A percentile compares a stretch with the other conserved stretches of the same genome.
Conservation (phyloP, 2,113 vertebrate species). For the Pangasianodon hypophthalmus region DNA sequence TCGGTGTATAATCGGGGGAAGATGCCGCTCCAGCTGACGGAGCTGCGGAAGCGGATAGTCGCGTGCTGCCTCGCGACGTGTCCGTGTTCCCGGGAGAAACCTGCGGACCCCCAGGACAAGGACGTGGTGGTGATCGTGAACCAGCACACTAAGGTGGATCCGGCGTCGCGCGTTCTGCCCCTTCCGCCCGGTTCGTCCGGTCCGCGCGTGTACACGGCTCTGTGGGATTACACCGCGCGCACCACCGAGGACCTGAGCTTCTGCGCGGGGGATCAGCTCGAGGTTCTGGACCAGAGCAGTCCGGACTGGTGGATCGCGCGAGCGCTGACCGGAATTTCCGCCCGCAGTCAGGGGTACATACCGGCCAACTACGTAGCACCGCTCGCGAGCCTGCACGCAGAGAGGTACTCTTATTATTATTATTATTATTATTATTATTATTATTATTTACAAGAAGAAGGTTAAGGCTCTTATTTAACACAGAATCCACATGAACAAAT, state of each 20-base stretch:
- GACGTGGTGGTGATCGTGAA: not conserved
- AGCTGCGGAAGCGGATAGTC: conserved; percentile 26
- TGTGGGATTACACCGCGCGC: conserved; percentile 87
- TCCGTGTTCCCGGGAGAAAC: conserved; percentile 55
- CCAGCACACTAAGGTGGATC: accelerated
- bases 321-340: conserved; percentile 66
- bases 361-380: conserved; percentile 91
- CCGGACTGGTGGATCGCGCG: conserved; percentile 88
- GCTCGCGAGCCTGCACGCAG: conserved; percentile 83
- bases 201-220: conserved; percentile 75
- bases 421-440: too few relatives aligned
- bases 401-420: conserved; percentile 66
- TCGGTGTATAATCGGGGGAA: not conserved
- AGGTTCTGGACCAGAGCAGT: conserved; percentile 71
- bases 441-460: too few relatives aligned
- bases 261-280: conserved; percentile 78
- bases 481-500: too few relatives aligned
- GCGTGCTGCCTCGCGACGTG: conserved; percentile 55
- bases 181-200: not conserved
- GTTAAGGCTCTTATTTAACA: too few relatives aligned
- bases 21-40: not conserved
- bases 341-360: conserved; percentile 79
- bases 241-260: conserved; percentile 89
- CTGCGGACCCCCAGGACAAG: not conserved
- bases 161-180: not conserved